Percentiles rank a stretch among this genome's conserved stretches.
Conservation (phyloP, 2,797 vertebrate genomes). For the Crypturellus tataupa region DNA sequence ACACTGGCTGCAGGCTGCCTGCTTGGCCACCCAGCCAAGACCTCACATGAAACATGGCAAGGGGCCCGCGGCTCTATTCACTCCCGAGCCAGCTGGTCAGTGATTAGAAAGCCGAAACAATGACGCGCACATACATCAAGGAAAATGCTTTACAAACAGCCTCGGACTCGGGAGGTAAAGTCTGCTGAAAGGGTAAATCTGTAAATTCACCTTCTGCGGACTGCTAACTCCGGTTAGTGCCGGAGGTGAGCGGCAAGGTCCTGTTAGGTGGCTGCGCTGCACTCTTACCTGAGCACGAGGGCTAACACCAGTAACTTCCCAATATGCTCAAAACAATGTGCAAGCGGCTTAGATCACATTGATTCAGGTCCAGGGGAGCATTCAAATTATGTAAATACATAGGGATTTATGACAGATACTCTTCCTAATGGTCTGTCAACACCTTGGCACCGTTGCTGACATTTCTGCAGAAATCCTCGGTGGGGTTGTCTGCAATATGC, state of each 20-base stretch:
- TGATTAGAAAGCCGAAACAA: conserved; percentile 93
- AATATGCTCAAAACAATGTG: conserved; percentile 7
- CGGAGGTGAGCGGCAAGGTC: not conserved
- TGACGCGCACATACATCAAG: conserved; percentile 87
- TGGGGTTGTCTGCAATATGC: not conserved
- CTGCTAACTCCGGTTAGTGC: not conserved
- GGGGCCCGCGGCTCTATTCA: conserved; percentile 93
- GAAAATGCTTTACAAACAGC: conserved; percentile 77
- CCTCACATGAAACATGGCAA: conserved; percentile 98
- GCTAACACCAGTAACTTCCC: not conserved
- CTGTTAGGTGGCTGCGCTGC: not conserved
- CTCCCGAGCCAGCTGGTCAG: conserved; percentile 95
- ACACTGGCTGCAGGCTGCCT: conserved; percentile 87
- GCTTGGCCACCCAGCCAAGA: conserved; percentile 91
- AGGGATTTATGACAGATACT: conserved; percentile 7
- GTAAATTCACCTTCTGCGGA: conserved; percentile 42
- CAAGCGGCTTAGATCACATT: conserved; percentile 13
- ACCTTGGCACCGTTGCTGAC: conserved; percentile 13
- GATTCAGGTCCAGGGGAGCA: conserved; percentile 7
- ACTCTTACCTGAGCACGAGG: not conserved
- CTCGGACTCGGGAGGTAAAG: conserved; percentile 67
- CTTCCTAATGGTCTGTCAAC: conserved; percentile 22
- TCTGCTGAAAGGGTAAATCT: conserved; percentile 57
- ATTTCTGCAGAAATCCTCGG: conserved; percentile 25
- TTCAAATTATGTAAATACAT: conserved; percentile 37